phyloP scores from a whole-genome alignment of 2,888 invertebrate genomes.

The Deroplatys truncata region DNA sequence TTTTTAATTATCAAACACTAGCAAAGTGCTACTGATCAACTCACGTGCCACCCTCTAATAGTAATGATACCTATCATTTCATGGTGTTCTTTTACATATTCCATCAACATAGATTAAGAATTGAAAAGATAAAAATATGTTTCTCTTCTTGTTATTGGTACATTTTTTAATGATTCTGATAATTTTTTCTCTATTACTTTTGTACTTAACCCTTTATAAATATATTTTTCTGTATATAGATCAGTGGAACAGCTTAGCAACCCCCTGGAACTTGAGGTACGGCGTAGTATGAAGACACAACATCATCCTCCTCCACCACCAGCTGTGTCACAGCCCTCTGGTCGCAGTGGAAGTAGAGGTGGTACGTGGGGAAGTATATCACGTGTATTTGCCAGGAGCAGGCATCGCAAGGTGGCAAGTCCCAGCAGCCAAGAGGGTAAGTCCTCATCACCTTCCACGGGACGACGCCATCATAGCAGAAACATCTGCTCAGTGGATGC shows the following conservation, averaged over 20 bases:
- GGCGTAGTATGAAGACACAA: constrained; percentile 35
- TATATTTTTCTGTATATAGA: constrained; percentile 41
- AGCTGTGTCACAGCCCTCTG: constrained; percentile 39
- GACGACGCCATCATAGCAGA: not conserved
- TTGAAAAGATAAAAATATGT: too few relatives aligned
- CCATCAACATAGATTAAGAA: too few relatives aligned
- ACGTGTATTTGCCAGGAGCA: constrained; percentile 78
- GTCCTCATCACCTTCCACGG: constrained; percentile 20
- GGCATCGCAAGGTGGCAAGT: constrained; percentile 74
- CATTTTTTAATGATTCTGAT: too few relatives aligned
- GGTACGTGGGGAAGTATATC: constrained; percentile 90
- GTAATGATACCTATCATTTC: too few relatives aligned
- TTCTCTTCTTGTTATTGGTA: too few relatives aligned
- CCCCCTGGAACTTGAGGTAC: constrained; percentile 47
- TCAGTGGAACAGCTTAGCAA: constrained; percentile 81
- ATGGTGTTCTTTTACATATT: too few relatives aligned
- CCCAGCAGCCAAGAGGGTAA: constrained; percentile 64
- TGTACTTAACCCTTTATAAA: not conserved
- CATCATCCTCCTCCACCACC: constrained; percentile 8
- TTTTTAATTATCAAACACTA: too few relatives aligned
- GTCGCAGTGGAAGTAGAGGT: constrained; percentile 57
- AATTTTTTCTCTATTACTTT: too few relatives aligned
- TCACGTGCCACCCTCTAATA: too few relatives aligned
- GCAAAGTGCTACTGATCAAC: too few relatives aligned
- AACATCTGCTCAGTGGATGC: not conserved